A percentile compares a stretch with the other conserved stretches of the same genome.
These are phyloP conservation scores for Lophotriccus pileatus DNA, from an alignment of 2,797 vertebrate genomes.

Conservation along the genomic window DNA sequence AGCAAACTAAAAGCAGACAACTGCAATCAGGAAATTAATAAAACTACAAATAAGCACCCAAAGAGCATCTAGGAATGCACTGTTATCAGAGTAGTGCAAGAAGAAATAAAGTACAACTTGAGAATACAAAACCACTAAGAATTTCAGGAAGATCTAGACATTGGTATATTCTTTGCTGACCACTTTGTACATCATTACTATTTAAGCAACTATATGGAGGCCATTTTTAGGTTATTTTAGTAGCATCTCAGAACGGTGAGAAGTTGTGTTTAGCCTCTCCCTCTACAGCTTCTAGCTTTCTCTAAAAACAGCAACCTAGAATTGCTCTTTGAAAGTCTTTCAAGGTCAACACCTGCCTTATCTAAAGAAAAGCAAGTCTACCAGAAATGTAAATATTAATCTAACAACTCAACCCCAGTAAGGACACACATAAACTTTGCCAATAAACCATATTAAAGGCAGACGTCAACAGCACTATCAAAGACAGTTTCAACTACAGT, in stretches of 20 bases:
- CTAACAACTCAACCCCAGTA: not conserved
- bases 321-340: not conserved
- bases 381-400: slow-evolving; percentile 7
- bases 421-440: not conserved
- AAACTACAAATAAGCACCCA: not conserved
- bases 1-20: not conserved
- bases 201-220: not conserved
- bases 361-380: not conserved
- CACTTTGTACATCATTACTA: not conserved
- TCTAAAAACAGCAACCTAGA: not conserved
- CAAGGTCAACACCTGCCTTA: not conserved
- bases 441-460: not conserved
- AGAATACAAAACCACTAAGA: not conserved
- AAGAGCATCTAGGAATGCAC: not conserved
- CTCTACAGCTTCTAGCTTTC: not conserved
- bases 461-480: not conserved
- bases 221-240: not conserved
- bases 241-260: not conserved
- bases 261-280: not conserved
- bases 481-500: not conserved
- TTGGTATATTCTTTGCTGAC: not conserved
- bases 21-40: not conserved
- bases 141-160: not conserved
- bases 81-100: not conserved
- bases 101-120: not conserved